Evolutionary conservation across 2,888 invertebrate species (phyloP), one percentile per base, ranked within the genome.

Genomic region (Kryphioiulus occultus): DNA sequence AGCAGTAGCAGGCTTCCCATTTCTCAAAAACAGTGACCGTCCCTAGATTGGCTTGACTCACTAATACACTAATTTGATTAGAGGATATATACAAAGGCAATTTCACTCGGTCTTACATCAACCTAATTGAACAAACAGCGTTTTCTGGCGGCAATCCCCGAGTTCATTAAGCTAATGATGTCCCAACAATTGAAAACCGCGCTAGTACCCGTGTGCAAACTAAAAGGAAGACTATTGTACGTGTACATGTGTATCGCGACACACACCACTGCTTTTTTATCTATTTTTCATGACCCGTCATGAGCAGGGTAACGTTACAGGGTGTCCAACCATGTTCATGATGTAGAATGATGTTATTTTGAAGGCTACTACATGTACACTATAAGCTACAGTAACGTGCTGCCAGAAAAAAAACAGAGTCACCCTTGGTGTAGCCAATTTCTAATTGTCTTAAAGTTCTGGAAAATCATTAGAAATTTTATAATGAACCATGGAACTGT

Each of bases 31-130:
- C 42, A 44, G 32, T 85, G 85, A 42, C 85, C 85, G 42, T 42
- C 85, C 85, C 39, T 47, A 86, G 53, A 86, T 86, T 86, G 86
- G 86, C n/a, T 86, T 86, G 86, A 86, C 87, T 87, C 87, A 78
- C 87, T 87, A 87, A 87, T 87, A 78, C 87, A 78, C 87, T 87
- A 87, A 87, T 87, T 87, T 87, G 87, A 87, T 87, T 87, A 87
- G n/a, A 53, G 47, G 86, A 53, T 83, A 83, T 83, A 83, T 44
- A 85, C 39, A 85, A 85, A 87, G 42, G 87, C 68, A 78, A 87
- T 78, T 87, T 87, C 82, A 87, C 82, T 68, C 53, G 87, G 87
- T 87, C 87, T 87, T 87, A 87, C 87, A 87, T 68, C 87, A 87
- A 78, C 47, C 87, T 87, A 87, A 87, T 87, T 87, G 87, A 87